phyloP scores from a whole-genome alignment of 2,888 invertebrate species.

The Caenorhabditis sp. region DNA sequence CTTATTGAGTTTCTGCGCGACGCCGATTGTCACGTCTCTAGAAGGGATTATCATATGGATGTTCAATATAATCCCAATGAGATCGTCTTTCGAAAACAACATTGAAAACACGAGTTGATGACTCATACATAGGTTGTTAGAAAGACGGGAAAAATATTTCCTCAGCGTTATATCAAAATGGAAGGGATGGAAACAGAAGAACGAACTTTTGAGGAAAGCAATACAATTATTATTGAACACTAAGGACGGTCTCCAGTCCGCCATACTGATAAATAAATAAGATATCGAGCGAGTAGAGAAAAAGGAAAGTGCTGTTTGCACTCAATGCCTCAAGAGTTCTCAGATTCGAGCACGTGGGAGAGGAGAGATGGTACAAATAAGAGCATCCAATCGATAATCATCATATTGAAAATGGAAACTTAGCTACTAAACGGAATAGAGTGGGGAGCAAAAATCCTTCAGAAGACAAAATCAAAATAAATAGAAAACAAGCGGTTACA shows the following conservation, averaged over 20 bases:
- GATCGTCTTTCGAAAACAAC: slow-evolving; percentile 1
- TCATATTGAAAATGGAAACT: not conserved
- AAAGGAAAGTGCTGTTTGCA: slow-evolving; percentile 47
- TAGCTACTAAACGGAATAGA: too few relatives aligned
- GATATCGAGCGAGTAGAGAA: slow-evolving; percentile 32
- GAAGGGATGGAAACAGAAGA: not conserved
- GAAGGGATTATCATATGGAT: slow-evolving; percentile 21
- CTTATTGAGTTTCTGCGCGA: slow-evolving; percentile 16
- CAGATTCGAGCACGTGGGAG: slow-evolving; percentile 36
- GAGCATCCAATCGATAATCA: slow-evolving; percentile 29
- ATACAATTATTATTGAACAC: not conserved
- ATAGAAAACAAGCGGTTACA: not conserved
- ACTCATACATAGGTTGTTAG: slow-evolving; percentile 4
- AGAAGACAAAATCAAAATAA: not conserved
- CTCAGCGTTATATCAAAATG: not conserved
- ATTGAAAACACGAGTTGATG: slow-evolving; percentile 17
- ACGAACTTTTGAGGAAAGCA: too few relatives aligned
- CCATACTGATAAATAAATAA: slow-evolving; percentile 41
- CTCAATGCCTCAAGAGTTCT: slow-evolving; percentile 60
- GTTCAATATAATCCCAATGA: slow-evolving; percentile 37
- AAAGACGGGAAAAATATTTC: slow-evolving; percentile 7
- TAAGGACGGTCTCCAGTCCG: slow-evolving; percentile 25
- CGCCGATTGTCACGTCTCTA: slow-evolving; percentile 25
- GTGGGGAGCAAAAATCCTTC: not conserved
- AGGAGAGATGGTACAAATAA: not conserved